phyloP scores from a whole-genome alignment of 2,797 vertebrate genomes.

The Psittacula echo region DNA sequence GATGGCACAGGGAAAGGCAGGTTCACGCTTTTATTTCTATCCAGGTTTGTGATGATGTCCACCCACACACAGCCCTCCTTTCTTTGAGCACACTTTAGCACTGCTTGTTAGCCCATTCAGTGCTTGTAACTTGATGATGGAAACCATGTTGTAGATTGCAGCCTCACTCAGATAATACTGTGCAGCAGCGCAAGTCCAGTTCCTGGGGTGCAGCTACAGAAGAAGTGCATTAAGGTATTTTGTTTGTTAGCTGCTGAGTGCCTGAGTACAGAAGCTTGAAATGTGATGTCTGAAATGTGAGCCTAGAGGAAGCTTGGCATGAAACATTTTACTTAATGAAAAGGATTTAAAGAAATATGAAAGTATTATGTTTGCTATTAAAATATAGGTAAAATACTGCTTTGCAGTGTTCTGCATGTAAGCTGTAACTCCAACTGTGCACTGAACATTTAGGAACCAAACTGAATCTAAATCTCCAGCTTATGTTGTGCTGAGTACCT shows the following conservation, averaged over 20 bases:
- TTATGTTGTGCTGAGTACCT: constrained; percentile 65
- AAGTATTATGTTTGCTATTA: constrained; percentile 58
- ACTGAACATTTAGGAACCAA: constrained; percentile 53
- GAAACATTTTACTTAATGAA: constrained; percentile 69
- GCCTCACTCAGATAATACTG: neutral
- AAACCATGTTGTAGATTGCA: constrained; percentile 11
- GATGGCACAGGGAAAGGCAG: constrained; percentile 63
- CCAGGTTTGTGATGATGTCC: constrained; percentile 65
- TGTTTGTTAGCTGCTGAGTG: constrained; percentile 65
- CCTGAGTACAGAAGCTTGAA: constrained; percentile 59
- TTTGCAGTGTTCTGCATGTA: constrained; percentile 40
- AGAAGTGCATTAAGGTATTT: constrained; percentile 73
- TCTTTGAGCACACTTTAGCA: constrained; percentile 41
- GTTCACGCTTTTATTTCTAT: constrained; percentile 61
- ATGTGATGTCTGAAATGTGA: constrained; percentile 63
- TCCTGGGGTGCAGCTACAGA: constrained; percentile 46
- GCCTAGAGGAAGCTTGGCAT: constrained; percentile 56
- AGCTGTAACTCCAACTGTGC: constrained; percentile 39
- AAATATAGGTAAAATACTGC: constrained; percentile 54
- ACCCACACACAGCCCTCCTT: constrained; percentile 62
- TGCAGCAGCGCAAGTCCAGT: neutral
- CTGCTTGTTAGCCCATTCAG: constrained; percentile 52
- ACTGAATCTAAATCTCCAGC: constrained; percentile 61
- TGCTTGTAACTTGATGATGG: constrained; percentile 71
- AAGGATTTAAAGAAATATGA: constrained; percentile 67